These are phyloP conservation scores for Mechanitis mazaeus DNA, from an alignment of 2,888 invertebrate species.

Conservation along the genomic window DNA sequence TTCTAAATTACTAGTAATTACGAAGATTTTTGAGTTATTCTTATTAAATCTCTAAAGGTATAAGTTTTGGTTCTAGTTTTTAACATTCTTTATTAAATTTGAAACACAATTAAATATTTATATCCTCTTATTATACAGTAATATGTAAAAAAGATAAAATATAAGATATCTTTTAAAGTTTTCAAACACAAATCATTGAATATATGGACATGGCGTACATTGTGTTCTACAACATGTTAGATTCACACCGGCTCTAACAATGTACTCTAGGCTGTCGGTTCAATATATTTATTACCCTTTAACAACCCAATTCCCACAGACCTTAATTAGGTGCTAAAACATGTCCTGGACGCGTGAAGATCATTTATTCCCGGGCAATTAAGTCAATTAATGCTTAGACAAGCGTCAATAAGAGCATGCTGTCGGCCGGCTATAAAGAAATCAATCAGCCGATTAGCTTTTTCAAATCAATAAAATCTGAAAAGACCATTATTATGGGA, in stretches of 20 bases:
- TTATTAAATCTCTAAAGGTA: background rate
- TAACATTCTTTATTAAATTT: too few species aligned
- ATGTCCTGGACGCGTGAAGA: slow-evolving; percentile 63
- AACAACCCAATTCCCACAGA: slow-evolving; percentile 53
- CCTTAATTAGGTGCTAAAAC: slow-evolving; percentile 71
- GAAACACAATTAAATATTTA: too few species aligned
- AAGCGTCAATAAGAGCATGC: slow-evolving; percentile 64
- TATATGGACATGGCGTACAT: background rate
- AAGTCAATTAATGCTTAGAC: slow-evolving; percentile 65
- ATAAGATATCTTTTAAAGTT: too few species aligned
- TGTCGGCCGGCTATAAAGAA: slow-evolving; percentile 70
- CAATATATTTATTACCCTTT: slow-evolving; percentile 10
- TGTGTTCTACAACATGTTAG: slow-evolving; percentile 1
- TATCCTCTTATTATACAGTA: too few species aligned
- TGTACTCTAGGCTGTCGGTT: background rate
- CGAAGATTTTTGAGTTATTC: too few species aligned
- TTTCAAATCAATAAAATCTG: slow-evolving; percentile 75
- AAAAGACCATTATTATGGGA: slow-evolving; percentile 58
- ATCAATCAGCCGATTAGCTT: slow-evolving; percentile 75
- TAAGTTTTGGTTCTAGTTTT: background rate
- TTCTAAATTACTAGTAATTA: too few species aligned
- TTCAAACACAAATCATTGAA: background rate
- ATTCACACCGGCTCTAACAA: background rate
- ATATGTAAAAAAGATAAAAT: too few species aligned
- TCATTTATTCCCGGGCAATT: slow-evolving; percentile 66